Percentiles rank a stretch among this genome's conserved stretches.
Conservation (phyloP, 1,140 invertebrate genomes). For the Drosophila sp. region DNA sequence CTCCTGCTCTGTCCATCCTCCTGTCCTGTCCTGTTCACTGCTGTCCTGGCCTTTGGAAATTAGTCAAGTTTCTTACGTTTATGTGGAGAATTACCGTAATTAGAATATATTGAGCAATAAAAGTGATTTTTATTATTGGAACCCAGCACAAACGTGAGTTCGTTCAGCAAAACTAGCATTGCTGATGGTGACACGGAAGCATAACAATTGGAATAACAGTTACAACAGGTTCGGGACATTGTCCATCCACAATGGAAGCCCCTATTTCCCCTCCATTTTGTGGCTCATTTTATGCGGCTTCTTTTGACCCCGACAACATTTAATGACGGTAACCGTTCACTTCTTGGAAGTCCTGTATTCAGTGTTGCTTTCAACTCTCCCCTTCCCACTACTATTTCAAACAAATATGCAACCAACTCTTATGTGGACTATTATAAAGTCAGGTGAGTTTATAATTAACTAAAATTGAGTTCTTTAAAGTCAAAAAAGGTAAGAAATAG, state of each 20-base stretch:
- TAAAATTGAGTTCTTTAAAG: neutral
- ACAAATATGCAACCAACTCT: constrained; percentile 8
- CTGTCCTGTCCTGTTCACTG: neutral
- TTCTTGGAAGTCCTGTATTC: neutral
- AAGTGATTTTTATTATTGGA: constrained; percentile 74
- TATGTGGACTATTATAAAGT: constrained; percentile 18
- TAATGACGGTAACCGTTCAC: neutral
- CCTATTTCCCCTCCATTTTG: constrained; percentile 4
- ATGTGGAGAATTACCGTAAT: constrained; percentile 75
- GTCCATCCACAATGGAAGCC: neutral
- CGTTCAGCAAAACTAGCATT: neutral
- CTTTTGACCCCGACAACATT: neutral
- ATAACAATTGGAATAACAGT: constrained; percentile 31
- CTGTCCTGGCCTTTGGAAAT: constrained; percentile 44
- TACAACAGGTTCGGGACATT: neutral
- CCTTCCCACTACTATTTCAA: too few species aligned
- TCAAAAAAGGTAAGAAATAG: neutral
- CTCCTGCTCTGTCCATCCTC: too few species aligned
- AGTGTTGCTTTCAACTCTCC: too few species aligned
- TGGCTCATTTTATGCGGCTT: constrained; percentile 35
- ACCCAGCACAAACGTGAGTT: constrained; percentile 8
- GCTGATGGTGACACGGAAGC: constrained; percentile 1
- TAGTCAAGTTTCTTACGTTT: constrained; percentile 81
- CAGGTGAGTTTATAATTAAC: neutral
- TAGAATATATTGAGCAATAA: constrained; percentile 83